Conservation (phyloP, 2,888 invertebrate species). For the Chrysodeixis includens region DNA sequence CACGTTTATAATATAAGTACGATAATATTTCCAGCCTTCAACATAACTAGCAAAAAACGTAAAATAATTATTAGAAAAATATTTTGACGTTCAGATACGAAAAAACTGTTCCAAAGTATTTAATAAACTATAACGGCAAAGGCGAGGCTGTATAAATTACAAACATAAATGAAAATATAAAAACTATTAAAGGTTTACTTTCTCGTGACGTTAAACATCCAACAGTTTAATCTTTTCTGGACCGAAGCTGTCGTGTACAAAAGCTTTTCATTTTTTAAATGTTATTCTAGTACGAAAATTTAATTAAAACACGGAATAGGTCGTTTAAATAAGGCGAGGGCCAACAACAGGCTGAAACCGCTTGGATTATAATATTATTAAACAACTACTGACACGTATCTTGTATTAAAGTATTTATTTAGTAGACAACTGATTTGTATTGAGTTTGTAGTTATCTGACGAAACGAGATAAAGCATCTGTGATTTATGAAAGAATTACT, state of each 20-base stretch:
- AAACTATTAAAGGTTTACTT: constrained; percentile 31
- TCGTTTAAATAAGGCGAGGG: constrained; percentile 62
- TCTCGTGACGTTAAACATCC: constrained; percentile 31
- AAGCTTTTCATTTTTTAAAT: constrained; percentile 68
- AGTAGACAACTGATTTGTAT: constrained; percentile 12
- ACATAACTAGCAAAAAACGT: too few species aligned
- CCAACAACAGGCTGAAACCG: constrained; percentile 65
- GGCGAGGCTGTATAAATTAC: neutral
- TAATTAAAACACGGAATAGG: constrained; percentile 78
- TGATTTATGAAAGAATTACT: neutral
- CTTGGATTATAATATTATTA: constrained; percentile 67
- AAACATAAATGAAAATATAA: constrained; percentile 37
- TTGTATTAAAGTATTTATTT: constrained; percentile 17
- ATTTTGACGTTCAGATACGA: neutral
- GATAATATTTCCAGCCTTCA: too few species aligned
- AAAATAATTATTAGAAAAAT: neutral
- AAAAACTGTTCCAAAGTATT: too few species aligned
- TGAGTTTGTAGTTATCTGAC: neutral
- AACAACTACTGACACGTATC: constrained; percentile 54
- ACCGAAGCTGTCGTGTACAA: constrained; percentile 54
- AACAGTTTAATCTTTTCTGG: constrained; percentile 54
- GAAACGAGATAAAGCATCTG: neutral
- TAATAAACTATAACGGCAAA: too few species aligned
- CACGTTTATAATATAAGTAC: too few species aligned
- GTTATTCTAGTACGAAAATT: constrained; percentile 69